Base-by-base conservation (phyloP, 2,888 invertebrate genomes). In the Pherbina coryleti region DNA sequence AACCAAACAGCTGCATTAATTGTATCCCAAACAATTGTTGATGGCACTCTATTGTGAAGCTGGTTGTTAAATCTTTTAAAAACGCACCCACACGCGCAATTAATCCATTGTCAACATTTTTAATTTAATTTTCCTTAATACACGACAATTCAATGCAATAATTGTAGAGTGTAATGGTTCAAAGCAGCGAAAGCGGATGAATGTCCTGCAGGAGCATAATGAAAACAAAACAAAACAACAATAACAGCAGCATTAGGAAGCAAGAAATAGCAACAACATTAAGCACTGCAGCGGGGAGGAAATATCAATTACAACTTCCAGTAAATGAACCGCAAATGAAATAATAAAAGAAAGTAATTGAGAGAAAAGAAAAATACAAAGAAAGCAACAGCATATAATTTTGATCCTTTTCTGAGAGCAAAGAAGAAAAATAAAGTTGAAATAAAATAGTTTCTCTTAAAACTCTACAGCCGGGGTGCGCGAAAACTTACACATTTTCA, bases 71-170 rank as follows among this genome's bases (percentile, higher is more conserved):
- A 60, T 74, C 64, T 49, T 60, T 17, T 28, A 11, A 17, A 55
- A 64, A 22, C 64, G 60, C 80, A 78, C 80, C 81, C 80, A 80
- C 82, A 82, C 82, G 83, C 79, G 80, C 84, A 84, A 85, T 85
- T 84, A 83, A 84, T 84, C 84, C 83, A 82, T 85, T 85, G 85
- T 85, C 11, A n/a, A 67, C 31, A 76, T 57, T 69, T 62, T 74
- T 49, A 62, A 62, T 74, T 28, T 28, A 62, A 62, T 74, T 74
- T 74, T 28, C 11, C n/a, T 64, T 22, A 85, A 85, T 85, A 84
- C 84, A 84, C 17, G 66, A 70, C 28, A 82, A 81, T 82, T 82
- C 84, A 69, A 75, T 55, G 66, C 37, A 82, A 85, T 85, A 83
- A 84, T 79, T 64, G 64, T 34, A 14, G 34, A 53, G 64, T 64